Evolutionary conservation across 2,113 vertebrate species (phyloP), one percentile per base, ranked within the genome.

Genomic region (human (Homo sapiens)): DNA sequence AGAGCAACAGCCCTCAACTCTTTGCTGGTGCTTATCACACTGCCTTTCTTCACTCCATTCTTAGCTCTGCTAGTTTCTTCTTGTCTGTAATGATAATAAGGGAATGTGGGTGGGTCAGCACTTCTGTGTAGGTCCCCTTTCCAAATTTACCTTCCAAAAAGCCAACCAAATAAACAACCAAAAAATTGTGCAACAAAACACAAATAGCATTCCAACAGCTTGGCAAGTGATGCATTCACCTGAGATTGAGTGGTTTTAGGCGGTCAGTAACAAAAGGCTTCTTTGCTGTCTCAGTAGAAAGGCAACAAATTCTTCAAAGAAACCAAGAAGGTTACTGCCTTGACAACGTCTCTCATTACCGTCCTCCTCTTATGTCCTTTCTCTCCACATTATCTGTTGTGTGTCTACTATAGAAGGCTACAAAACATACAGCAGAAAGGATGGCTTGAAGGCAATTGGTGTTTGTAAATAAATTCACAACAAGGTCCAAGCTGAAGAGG

Each of bases 181-280:
- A 55, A 97, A 98, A 99, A 99, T 99, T 99, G 99, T 99, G 99
- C 99, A 99, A 99, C 96, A 0, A 98, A 99, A 98, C 98, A 98
- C 95, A 98, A 98, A 99, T 95, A 98, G 99, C 97, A 97, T 99
- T 98, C 98, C 96, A 99, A 99, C 98, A 96, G 43, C 43, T 43
- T 43, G 43, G 99, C 99, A 99, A 99, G 99, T 99, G 99, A 99
- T 98, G 99, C 98, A 97, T 99, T 99, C 99, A 99, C 99, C 99
- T 99, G 99, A 99, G 99, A 99, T 99, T 99, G 98, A 99, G 99
- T 99, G 99, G 99, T 99, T 99, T 99, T 98, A 99, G 99, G 99
- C 43, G 43, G 99, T 99, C 99, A 99, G 98, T 99, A 99, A 99
- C 98, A 99, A 99, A 98, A 99, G 98, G 97, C 98, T 99, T 98